Conservation (phyloP, 2,113 vertebrate genomes). For the Aix galericulata region DNA sequence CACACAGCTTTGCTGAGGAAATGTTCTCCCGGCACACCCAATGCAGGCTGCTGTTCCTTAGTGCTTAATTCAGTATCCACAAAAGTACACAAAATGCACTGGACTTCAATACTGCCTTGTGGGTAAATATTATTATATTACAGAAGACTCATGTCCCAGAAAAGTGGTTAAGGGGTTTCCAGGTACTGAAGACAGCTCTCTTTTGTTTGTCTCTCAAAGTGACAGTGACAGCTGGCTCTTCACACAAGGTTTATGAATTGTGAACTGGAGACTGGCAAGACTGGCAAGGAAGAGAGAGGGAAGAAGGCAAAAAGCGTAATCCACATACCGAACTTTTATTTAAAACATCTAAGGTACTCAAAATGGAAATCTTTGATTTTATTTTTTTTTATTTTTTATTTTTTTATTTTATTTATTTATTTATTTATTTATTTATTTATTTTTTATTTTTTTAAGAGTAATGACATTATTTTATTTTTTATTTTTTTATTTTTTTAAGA, state of each 20-base stretch:
- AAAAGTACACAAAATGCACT: neutral
- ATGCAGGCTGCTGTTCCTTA: neutral
- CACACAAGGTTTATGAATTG: neutral
- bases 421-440: no score
- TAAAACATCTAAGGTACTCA: neutral
- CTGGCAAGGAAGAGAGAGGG: neutral
- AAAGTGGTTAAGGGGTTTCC: neutral
- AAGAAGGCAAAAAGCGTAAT: neutral
- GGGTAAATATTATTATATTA: neutral
- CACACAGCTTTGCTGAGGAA: neutral
- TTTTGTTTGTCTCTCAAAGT: neutral
- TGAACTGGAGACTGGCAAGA: neutral
- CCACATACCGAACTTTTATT: neutral
- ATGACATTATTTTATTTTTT: no score
- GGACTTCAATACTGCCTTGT: neutral
- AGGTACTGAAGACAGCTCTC: neutral
- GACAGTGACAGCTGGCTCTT: neutral
- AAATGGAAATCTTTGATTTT: neutral
- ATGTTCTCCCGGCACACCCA: neutral
- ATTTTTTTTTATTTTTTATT: no score
- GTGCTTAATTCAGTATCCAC: neutral
- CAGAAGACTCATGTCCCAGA: neutral
- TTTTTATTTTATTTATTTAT: no score
- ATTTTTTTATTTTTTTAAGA: neutral
- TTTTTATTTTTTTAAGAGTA: no score